These are phyloP conservation scores for Masticophis lateralis DNA, from an alignment of 2,797 vertebrate genomes.

Conservation along the genomic window DNA sequence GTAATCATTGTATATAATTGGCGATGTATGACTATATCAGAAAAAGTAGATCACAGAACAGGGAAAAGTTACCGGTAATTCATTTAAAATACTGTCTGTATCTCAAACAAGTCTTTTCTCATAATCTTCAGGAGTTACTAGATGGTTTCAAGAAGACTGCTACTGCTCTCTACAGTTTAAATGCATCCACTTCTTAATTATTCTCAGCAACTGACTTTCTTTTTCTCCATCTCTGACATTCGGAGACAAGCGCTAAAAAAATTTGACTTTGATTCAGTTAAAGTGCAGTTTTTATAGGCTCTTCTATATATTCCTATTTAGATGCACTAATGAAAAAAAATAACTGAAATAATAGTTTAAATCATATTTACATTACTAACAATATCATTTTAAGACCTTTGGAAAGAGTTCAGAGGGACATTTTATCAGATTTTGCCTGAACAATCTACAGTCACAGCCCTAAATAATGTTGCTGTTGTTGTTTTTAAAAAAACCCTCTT, in stretches of 20 bases:
- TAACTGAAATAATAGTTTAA: slow-evolving; percentile 72
- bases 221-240: slow-evolving; percentile 73
- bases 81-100: slow-evolving; percentile 66
- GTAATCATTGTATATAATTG: slow-evolving; percentile 71
- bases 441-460: slow-evolving; percentile 68
- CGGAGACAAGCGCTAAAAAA: slow-evolving; percentile 70
- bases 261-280: slow-evolving; percentile 72
- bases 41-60: slow-evolving; percentile 64
- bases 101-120: slow-evolving; percentile 66
- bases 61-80: slow-evolving; percentile 52
- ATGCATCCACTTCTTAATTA: slow-evolving; percentile 83
- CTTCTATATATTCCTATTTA: slow-evolving; percentile 71
- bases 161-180: slow-evolving; percentile 99
- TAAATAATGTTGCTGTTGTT: slow-evolving; percentile 64
- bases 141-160: slow-evolving; percentile 89
- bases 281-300: slow-evolving; percentile 69
- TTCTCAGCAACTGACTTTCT: slow-evolving; percentile 79
- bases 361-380: slow-evolving; percentile 74
- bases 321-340: slow-evolving; percentile 69
- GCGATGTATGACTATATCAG: slow-evolving; percentile 69
- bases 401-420: slow-evolving; percentile 65
- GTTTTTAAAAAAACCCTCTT: slow-evolving; percentile 53
- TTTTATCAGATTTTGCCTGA: slow-evolving; percentile 72
- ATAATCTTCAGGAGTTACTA: slow-evolving; percentile 71
- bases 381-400: slow-evolving; percentile 72